Base-by-base conservation (phyloP, 2,797 vertebrate genomes). In the Argyrosomus regius region DNA sequence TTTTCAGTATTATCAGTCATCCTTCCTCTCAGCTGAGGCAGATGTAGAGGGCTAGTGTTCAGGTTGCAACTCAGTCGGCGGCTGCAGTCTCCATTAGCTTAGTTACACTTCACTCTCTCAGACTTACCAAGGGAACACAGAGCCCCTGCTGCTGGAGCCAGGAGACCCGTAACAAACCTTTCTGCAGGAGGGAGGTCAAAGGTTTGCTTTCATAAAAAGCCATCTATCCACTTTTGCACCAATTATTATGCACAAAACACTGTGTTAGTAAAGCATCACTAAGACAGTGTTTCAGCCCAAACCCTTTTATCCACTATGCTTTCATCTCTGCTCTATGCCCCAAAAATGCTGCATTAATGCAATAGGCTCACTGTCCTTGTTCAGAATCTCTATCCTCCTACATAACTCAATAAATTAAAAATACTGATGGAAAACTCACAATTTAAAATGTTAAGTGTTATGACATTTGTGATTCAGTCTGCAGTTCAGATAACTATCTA, bases 111-210 rank as follows among this genome's bases (percentile, higher is more conserved):
- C 78, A 88, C 77, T 81, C 80, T 67, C 66, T 84, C 39, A 75
- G 73, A 92, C 88, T 92, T 88, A 92, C 87, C 89, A 65, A 74
- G 81, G 65, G 73, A 87, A 87, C 58, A 89, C 80, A 75, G 86
- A 86, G 81, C 78, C 87, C 81, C 76, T 88, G 84, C 72, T 87
- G 81, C 70, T 79, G 78, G 74, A 87, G 85, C 65, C 77, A 60
- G 87, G 77, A 83, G 87, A 89, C 75, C 78, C 77, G 13, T 61
- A 87, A 89, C 75, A 91, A 88, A 91, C 80, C 75, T 88, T 91
- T 91, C 90, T 91, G 91, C 78, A 86, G 89, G 80, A 87, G 74
- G 87, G 85, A 87, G 84, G 89, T 89, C 85, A 90, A 87, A 91
- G 75, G 73, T 84, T 80, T 82, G 78, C 6, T 88, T 86, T 88